Base-by-base conservation (phyloP, 2,113 vertebrate genomes). In the Dromas ardeola region DNA sequence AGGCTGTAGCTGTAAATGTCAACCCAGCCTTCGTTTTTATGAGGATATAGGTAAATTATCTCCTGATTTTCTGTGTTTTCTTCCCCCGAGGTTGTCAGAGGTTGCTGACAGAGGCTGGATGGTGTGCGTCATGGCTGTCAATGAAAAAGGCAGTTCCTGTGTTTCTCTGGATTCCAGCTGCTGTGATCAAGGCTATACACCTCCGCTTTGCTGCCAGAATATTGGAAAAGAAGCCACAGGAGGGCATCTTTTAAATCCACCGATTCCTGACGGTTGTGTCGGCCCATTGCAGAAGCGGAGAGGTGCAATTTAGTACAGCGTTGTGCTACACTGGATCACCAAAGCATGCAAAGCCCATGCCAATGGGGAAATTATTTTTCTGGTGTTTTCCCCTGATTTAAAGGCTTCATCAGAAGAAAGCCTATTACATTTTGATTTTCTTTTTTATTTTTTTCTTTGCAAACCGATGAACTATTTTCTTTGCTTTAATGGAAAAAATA, bases 271-370 rank as follows among this genome's bases (percentile, higher is more conserved):
- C 25, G 21, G 10, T 6, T 32, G 49, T 66, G 63, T 36, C 4
- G 5, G 42, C 26, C 71, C 38, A 40, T n/a, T 45, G 26, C 17
- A 8, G 0, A 0, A 49, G 21, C 38, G 16, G 42, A 71, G 47
- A 88, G 70, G 19, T n/a, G 27, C 25, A 58, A 32, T 18, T 79
- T 8, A n/a, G 42, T 18, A 47, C 59, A 73, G 15, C 4, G 6
- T 22, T 22, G 27, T 13, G 30, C 42, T 29, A 25, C 16, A 10
- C 23, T 27, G 52, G 27, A n/a, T 29, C 86, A 71, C 13, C 45
- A 70, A 74, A 81, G 61, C 5, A 7, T 14, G 11, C 10, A n/a
- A 58, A 80, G 12, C 10, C 1, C 20, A 29, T 34, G 18, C 12
- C 86, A 72, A 83, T 15, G 6, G 10, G 6, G 18, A 43, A 61